Conservation (phyloP, 2,113 vertebrate species). For the Sclerurus mexicanus region DNA sequence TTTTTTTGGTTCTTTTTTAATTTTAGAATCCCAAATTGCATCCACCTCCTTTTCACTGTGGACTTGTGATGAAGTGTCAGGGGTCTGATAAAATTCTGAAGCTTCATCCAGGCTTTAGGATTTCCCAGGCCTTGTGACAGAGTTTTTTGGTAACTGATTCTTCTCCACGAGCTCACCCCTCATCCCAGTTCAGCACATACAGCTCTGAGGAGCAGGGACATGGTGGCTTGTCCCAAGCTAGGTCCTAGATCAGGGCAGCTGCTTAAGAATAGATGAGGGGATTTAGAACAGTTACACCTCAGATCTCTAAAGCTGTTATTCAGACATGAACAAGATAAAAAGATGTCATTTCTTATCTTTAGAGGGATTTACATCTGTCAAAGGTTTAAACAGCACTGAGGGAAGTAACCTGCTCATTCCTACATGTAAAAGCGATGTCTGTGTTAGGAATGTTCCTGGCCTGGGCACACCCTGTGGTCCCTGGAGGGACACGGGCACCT, state of each 20-base stretch:
- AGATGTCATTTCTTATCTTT: neutral
- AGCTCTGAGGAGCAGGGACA: neutral
- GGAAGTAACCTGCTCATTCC: neutral
- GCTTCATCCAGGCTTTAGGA: neutral
- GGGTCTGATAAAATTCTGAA: neutral
- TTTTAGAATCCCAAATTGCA: neutral
- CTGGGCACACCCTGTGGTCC: neutral
- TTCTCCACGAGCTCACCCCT: neutral
- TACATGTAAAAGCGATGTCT: neutral
- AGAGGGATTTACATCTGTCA: neutral
- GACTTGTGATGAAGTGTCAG: neutral
- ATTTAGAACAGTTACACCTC: neutral
- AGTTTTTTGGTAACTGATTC: neutral
- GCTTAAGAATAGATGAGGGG: neutral
- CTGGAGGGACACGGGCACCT: neutral
- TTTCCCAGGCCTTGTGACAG: neutral
- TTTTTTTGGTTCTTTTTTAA: accelerated
- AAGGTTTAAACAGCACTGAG: neutral
- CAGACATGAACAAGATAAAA: too few relatives aligned
- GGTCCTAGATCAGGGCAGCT: neutral
- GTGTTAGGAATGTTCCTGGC: neutral
- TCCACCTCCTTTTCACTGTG: neutral
- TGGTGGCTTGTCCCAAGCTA: neutral
- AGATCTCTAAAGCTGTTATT: neutral
- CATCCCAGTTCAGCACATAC: neutral